Evolutionary conservation across 2,888 invertebrate species (phyloP).

Genomic region (Ophion obscuratus): DNA sequence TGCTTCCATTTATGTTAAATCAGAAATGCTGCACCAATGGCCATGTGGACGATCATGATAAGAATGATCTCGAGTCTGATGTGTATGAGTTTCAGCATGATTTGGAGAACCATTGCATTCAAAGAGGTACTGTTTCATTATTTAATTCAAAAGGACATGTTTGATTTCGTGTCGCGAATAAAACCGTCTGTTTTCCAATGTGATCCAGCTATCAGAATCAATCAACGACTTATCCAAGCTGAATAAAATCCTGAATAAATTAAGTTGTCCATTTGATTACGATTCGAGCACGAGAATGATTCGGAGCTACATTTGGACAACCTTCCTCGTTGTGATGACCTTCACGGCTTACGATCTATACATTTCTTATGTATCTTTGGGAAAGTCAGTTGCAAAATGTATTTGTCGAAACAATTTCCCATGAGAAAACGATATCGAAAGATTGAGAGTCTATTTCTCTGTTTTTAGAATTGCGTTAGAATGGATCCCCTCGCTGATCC

Average conservation of each 20-base stretch:
- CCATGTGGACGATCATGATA: neutral
- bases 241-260: conserved; percentile 50
- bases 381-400: conserved; percentile 32
- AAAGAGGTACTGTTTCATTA: conserved; percentile 33
- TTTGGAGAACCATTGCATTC: conserved; percentile 48
- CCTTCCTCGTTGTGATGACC: neutral
- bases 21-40: conserved; percentile 10
- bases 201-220: conserved; percentile 46
- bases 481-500: conserved; percentile 41
- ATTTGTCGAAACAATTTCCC: neutral
- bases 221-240: conserved; percentile 49
- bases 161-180: neutral
- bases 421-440: neutral
- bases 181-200: neutral
- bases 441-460: neutral
- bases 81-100: conserved; percentile 31
- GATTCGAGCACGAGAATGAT: conserved; percentile 35
- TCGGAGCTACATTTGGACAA: conserved; percentile 40
- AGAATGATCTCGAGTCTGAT: conserved; percentile 28
- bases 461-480: conserved; percentile 12
- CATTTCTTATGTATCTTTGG: neutral
- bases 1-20: neutral
- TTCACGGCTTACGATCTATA: conserved; percentile 49
- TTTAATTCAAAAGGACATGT: neutral
- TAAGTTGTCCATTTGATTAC: conserved; percentile 51